These are phyloP conservation scores for Pasiphila rectangulata DNA, from an alignment of 2,888 invertebrate species.

Conservation along the genomic window DNA sequence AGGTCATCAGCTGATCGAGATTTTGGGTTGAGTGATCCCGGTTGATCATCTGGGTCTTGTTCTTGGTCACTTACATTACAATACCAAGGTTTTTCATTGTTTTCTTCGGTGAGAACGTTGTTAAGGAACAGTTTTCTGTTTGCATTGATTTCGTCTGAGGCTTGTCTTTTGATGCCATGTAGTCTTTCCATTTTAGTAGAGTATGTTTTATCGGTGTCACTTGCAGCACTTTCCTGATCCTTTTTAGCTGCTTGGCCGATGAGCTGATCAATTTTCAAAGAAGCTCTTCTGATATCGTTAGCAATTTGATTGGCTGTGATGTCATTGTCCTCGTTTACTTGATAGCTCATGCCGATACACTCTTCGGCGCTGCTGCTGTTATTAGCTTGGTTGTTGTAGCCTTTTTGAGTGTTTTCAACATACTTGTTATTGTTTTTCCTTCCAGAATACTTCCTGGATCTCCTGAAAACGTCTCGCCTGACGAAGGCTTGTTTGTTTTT, in stretches of 20 bases:
- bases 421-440: slow-evolving; percentile 68
- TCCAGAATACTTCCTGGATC: slow-evolving; percentile 75
- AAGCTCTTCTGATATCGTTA: slow-evolving; percentile 79
- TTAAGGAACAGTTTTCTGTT: slow-evolving; percentile 70
- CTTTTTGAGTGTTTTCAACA: slow-evolving; percentile 58
- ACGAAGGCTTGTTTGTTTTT: slow-evolving; percentile 81
- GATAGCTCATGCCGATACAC: slow-evolving; percentile 73
- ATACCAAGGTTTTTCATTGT: slow-evolving; percentile 74
- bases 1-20: slow-evolving; percentile 67
- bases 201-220: slow-evolving; percentile 74
- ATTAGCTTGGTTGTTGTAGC: slow-evolving; percentile 58
- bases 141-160: slow-evolving; percentile 72
- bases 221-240: slow-evolving; percentile 52
- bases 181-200: slow-evolving; percentile 79
- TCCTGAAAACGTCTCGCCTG: slow-evolving; percentile 72
- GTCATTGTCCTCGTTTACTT: slow-evolving; percentile 79
- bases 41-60: slow-evolving; percentile 69
- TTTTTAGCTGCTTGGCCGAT: slow-evolving; percentile 70
- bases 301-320: slow-evolving; percentile 78
- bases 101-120: slow-evolving; percentile 68
- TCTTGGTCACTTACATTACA: slow-evolving; percentile 77
- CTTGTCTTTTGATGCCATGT: slow-evolving; percentile 79
- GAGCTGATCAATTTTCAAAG: slow-evolving; percentile 79
- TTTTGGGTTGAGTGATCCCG: slow-evolving; percentile 54
- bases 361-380: slow-evolving; percentile 75